phyloP scores from a whole-genome alignment of 2,113 vertebrate genomes.

The Elgaria multicarinata region DNA sequence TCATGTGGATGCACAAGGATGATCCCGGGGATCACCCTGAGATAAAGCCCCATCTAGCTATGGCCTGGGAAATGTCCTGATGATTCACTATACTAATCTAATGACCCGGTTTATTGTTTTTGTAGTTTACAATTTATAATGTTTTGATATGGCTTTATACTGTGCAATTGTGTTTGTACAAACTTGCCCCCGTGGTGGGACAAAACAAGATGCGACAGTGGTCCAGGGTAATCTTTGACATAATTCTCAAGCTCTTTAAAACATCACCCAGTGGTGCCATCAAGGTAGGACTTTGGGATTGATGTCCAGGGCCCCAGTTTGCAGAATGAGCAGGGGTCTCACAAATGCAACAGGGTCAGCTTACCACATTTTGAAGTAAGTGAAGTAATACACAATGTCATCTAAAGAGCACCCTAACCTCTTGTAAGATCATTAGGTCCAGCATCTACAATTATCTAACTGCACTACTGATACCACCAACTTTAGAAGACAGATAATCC shows the following conservation, averaged over 20 bases:
- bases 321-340: not conserved
- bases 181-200: no score
- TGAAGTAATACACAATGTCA: not conserved
- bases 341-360: not conserved
- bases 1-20: no score
- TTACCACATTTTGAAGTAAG: not conserved
- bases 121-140: not conserved
- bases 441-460: not conserved
- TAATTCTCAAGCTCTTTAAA: not conserved
- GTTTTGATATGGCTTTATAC: not conserved
- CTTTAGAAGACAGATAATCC: not conserved
- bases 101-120: not conserved
- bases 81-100: not conserved
- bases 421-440: not conserved
- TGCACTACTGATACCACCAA: not conserved
- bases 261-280: not conserved
- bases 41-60: no score
- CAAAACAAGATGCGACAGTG: not conserved
- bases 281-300: not conserved
- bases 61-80: no score
- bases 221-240: not conserved
- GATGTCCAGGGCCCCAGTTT: no score
- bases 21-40: no score
- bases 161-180: constrained; percentile 2
- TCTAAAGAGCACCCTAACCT: not conserved